Evolutionary conservation across 2,888 invertebrate genomes (phyloP), one percentile per base, ranked within the genome.

Genomic region (Heliconius ismenius): DNA sequence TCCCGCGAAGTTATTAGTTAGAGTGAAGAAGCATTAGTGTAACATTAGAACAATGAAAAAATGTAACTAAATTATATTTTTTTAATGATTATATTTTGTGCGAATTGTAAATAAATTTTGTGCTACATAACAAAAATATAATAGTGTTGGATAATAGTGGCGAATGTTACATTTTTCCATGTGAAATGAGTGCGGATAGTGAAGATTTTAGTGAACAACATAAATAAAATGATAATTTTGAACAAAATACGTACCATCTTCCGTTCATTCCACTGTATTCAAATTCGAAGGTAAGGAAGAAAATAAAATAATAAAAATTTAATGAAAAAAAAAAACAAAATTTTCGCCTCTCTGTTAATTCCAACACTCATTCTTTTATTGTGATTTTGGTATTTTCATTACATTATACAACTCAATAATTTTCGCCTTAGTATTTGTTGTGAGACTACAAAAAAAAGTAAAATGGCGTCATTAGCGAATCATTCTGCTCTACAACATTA

Each of bases 331-430:
- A 87, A 90, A 91, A 91, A 92, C 89, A 89, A 90, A 91, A 89
- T 88, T 90, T 87, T 93, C 89, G 89, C 89, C 90, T 91, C 90
- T 91, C 92, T 91, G 93, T 94, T 94, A 94, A 94, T 94, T 94
- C 91, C 93, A 93, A 94, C 94, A 94, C 93, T 94, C 92, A 93
- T 94, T 92, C 90, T 93, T 94, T 94, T 91, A 94, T 94, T 94
- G 90, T 89, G 89, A 90, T 92, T 92, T 93, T 91, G 90, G 90
- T 92, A 89, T 90, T 85, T 85, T 86, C 86, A 86, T 90, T 91
- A 93, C 90, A 93, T 88, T 88, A 88, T 85, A 86, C 86, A 85
- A 86, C 84, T 87, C 84, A 82, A 82, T 85, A 85, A 86, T 83
- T 87, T 87, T 86, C 86, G 86, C 84, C 90, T 91, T 93, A 91